Percentiles rank a stretch among this genome's conserved stretches.
These are phyloP conservation scores for Clanis bilineata DNA, from an alignment of 2,888 invertebrate species.

Conservation along the genomic window DNA sequence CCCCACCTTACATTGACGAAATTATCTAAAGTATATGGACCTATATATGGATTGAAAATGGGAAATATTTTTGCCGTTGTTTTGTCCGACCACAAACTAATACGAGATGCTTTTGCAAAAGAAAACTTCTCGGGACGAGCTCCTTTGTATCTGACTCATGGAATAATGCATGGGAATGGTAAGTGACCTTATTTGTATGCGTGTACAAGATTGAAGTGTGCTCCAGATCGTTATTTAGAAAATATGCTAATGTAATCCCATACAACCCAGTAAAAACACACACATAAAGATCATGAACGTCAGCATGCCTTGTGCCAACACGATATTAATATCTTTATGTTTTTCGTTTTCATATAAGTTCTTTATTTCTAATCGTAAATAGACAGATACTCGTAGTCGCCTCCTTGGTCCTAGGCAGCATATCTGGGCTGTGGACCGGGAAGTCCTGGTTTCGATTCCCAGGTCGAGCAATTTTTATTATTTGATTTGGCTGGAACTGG, in stretches of 20 bases:
- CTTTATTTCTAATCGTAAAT: too few species aligned
- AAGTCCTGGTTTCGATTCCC: too few species aligned
- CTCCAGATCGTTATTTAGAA: neutral
- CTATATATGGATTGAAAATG: constrained; percentile 87
- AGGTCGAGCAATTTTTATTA: too few species aligned
- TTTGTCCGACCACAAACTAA: constrained; percentile 87
- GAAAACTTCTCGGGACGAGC: constrained; percentile 89
- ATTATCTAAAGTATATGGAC: constrained; percentile 86
- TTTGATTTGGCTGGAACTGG: too few species aligned
- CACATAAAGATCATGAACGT: too few species aligned
- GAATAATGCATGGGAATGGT: constrained; percentile 94
- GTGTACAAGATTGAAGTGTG: neutral
- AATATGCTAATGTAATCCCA: neutral
- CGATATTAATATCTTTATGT: too few species aligned
- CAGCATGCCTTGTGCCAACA: too few species aligned
- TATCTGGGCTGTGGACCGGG: too few species aligned
- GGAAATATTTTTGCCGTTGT: constrained; percentile 90
- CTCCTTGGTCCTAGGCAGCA: too few species aligned
- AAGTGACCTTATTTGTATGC: constrained; percentile 46
- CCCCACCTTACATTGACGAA: constrained; percentile 88
- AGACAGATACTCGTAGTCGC: too few species aligned
- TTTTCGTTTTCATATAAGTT: too few species aligned
- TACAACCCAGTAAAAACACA: too few species aligned
- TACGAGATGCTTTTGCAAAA: constrained; percentile 88
- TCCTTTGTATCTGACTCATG: constrained; percentile 91